A percentile compares a stretch with the other conserved stretches of the same genome.
phyloP scores from a whole-genome alignment of 2,797 vertebrate genomes.

The Coranthus polyacanthus region DNA sequence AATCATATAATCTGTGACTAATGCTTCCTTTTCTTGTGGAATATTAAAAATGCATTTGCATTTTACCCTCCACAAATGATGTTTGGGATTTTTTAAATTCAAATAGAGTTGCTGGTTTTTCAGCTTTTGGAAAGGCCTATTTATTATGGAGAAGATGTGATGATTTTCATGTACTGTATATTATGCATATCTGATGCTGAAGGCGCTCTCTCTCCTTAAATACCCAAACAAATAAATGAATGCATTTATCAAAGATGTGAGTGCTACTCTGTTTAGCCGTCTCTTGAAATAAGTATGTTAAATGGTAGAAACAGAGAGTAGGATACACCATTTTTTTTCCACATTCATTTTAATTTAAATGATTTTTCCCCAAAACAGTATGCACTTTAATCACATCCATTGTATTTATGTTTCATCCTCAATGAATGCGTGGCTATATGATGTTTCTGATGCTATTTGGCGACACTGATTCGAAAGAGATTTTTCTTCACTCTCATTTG shows the following conservation, averaged over 20 bases:
- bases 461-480: slow-evolving; percentile 10
- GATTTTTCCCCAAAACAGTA: slow-evolving; percentile 15
- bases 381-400: slow-evolving; percentile 9
- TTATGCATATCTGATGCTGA: slow-evolving; percentile 73
- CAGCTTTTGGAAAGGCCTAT: slow-evolving; percentile 63
- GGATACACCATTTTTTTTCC: slow-evolving; percentile 56
- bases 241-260: slow-evolving; percentile 70
- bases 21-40: slow-evolving; percentile 74
- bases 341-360: slow-evolving; percentile 39
- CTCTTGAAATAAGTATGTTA: slow-evolving; percentile 64
- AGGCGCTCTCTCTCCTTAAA: slow-evolving; percentile 70
- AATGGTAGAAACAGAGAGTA: slow-evolving; percentile 40
- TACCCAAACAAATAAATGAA: slow-evolving; percentile 72
- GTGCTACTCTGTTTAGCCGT: slow-evolving; percentile 48
- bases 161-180: slow-evolving; percentile 68
- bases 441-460: slow-evolving; percentile 38
- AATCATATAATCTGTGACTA: slow-evolving; percentile 81
- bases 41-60: slow-evolving; percentile 83
- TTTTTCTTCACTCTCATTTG: slow-evolving; percentile 42
- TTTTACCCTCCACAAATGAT: slow-evolving; percentile 72
- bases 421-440: not conserved
- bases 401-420: too few species aligned
- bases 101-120: slow-evolving; percentile 69
- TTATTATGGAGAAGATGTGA: slow-evolving; percentile 75
- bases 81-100: slow-evolving; percentile 79